These are phyloP conservation scores for Neoitamus cyanurus DNA, from an alignment of 2,888 invertebrate genomes.

Conservation along the genomic window DNA sequence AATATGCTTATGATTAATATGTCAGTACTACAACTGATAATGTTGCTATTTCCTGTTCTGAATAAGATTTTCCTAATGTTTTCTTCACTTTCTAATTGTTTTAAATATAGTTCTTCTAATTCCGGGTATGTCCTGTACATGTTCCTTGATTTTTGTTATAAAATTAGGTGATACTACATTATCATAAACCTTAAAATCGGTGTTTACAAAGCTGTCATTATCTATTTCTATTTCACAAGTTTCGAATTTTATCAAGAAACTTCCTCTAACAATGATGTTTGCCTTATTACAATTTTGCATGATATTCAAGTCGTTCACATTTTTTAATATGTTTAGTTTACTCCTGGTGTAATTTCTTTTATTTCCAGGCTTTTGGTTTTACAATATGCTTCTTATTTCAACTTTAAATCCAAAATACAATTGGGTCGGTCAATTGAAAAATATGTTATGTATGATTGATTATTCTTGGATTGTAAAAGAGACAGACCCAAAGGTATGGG, in stretches of 20 bases:
- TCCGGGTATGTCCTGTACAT: background rate
- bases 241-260: background rate
- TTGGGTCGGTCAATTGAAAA: too few relatives aligned
- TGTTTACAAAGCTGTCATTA: background rate
- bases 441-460: too few relatives aligned
- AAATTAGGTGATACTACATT: background rate
- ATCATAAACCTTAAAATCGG: background rate
- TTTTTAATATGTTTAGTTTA: background rate
- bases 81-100: background rate
- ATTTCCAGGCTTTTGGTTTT: background rate
- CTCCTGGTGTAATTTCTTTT: background rate
- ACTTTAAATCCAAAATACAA: too few relatives aligned
- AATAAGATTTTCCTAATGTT: background rate
- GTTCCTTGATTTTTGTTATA: background rate
- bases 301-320: background rate
- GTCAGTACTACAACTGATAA: too few relatives aligned
- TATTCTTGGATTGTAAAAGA: too few relatives aligned
- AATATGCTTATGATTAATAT: too few relatives aligned
- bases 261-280: too few relatives aligned
- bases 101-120: background rate
- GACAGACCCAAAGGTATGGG: too few relatives aligned
- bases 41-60: background rate
- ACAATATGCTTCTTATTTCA: constrained; percentile 1
- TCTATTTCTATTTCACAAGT: background rate
- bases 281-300: background rate